Conservation (phyloP, 2,888 invertebrate genomes). For the Acanthococcus lagerstroemiae region DNA sequence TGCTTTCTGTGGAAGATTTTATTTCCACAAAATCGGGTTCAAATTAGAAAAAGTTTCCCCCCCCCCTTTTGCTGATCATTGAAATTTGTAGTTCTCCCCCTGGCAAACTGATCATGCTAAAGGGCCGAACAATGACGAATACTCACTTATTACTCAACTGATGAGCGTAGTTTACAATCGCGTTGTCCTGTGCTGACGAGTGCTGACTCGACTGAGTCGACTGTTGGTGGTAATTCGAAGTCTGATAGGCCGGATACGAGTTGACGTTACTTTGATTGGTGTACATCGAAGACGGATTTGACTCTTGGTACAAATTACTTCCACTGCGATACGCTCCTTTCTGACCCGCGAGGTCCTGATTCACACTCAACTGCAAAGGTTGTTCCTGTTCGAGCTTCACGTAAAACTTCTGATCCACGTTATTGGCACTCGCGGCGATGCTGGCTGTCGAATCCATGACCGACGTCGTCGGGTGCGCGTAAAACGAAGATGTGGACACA, state of each 20-base stretch:
- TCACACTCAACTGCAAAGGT: slow-evolving; percentile 14
- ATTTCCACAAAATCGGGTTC: too few species aligned
- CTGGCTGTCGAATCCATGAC: background rate
- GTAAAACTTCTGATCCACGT: slow-evolving; percentile 12
- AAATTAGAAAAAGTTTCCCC: too few species aligned
- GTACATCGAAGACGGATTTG: background rate
- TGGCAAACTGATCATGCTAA: too few species aligned
- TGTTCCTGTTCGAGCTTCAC: slow-evolving; percentile 19
- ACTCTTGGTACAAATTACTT: background rate
- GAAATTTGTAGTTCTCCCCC: too few species aligned
- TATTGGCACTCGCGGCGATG: background rate
- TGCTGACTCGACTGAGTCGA: slow-evolving; percentile 1
- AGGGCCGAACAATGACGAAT: too few species aligned
- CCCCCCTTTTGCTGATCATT: too few species aligned
- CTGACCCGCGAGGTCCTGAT: background rate
- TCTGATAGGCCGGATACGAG: slow-evolving; percentile 8
- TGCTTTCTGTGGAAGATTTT: too few species aligned
- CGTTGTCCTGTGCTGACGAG: background rate
- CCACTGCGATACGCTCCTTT: slow-evolving; percentile 9
- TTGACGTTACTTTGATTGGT: slow-evolving; percentile 1
- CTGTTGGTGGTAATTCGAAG: slow-evolving; percentile 10
- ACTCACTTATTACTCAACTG: slow-evolving; percentile 14
- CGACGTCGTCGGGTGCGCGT: slow-evolving; percentile 6
- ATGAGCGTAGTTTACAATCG: slow-evolving; percentile 13
- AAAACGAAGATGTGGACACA: slow-evolving; percentile 8